phyloP scores from a whole-genome alignment of 2,888 invertebrate species.

The Imbricaverruca yamaguchii region DNA sequence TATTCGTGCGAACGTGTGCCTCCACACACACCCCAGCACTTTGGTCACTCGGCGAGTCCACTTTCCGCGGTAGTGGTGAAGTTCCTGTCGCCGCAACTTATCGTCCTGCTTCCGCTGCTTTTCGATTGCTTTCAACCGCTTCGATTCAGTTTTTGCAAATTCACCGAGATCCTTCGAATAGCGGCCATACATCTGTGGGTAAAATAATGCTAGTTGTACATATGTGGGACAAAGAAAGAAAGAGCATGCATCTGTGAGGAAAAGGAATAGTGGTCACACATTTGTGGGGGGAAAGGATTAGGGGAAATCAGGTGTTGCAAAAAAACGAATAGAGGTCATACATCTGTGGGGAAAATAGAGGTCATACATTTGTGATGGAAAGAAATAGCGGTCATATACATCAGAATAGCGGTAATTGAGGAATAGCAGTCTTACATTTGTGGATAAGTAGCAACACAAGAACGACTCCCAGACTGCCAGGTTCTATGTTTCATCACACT shows the following conservation, averaged over 20 bases:
- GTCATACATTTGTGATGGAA: no score
- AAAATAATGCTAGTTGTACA: no score
- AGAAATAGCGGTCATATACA: no score
- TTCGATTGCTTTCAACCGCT: slow-evolving; percentile 63
- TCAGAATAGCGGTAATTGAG: slow-evolving; percentile 25
- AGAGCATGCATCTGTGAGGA: no score
- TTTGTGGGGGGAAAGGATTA: no score
- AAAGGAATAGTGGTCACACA: no score
- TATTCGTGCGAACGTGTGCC: slow-evolving; percentile 73
- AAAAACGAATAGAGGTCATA: slow-evolving; percentile 75
- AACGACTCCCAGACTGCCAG: no score
- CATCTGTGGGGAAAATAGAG: slow-evolving; percentile 53
- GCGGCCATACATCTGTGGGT: slow-evolving; percentile 78
- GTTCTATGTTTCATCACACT: no score
- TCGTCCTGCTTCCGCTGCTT: slow-evolving; percentile 61
- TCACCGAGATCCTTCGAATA: slow-evolving; percentile 90
- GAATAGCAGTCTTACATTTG: slow-evolving; percentile 86
- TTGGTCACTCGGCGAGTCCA: slow-evolving; percentile 38
- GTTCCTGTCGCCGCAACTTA: slow-evolving; percentile 40
- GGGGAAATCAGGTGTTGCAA: no score
- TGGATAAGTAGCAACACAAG: no score
- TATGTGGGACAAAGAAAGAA: no score
- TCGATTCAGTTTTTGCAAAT: slow-evolving; percentile 85
- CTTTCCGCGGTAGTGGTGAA: slow-evolving; percentile 44
- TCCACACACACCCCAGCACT: slow-evolving; percentile 64